Conservation (phyloP, 2,888 invertebrate species). For the Malthinus flaveolus region DNA sequence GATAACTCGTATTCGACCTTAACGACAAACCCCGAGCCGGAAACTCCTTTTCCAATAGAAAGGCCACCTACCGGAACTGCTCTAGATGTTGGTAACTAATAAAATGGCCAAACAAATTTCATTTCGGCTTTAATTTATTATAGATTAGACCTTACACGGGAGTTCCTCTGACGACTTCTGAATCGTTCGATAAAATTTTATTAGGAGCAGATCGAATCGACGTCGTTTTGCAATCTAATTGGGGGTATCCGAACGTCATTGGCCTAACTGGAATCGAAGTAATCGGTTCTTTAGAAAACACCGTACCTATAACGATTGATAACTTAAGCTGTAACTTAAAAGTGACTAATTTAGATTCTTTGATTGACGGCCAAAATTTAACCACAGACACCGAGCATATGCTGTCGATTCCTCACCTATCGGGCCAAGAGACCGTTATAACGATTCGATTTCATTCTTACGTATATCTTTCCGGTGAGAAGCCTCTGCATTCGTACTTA, state of each 20-base stretch:
- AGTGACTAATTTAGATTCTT: slow-evolving; percentile 44
- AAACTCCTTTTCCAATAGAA: slow-evolving; percentile 50
- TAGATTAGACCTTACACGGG: slow-evolving; percentile 33
- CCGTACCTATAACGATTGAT: slow-evolving; percentile 37
- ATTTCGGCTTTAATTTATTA: no score
- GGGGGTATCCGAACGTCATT: slow-evolving; percentile 64
- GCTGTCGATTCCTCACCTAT: slow-evolving; percentile 60
- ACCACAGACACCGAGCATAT: slow-evolving; percentile 68
- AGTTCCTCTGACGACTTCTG: background rate
- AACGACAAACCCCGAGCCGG: slow-evolving; percentile 42
- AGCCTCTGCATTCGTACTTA: no score
- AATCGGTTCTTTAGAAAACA: slow-evolving; percentile 53
- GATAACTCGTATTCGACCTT: slow-evolving; percentile 56
- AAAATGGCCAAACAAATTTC: background rate
- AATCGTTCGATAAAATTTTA: slow-evolving; percentile 40
- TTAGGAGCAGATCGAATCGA: slow-evolving; percentile 53
- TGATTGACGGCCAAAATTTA: slow-evolving; percentile 72
- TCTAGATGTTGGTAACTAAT: slow-evolving; percentile 5
- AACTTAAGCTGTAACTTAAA: slow-evolving; percentile 41
- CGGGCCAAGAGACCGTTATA: slow-evolving; percentile 41
- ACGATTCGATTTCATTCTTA: slow-evolving; percentile 43
- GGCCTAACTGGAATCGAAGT: slow-evolving; percentile 64
- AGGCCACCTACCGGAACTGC: slow-evolving; percentile 60
- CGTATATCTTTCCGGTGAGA: slow-evolving; percentile 46
- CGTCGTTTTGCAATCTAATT: slow-evolving; percentile 64